A percentile compares a stretch with the other conserved stretches of the same genome.
Conservation (phyloP, 2,888 invertebrate genomes). For the Perizoma affinitatum region DNA sequence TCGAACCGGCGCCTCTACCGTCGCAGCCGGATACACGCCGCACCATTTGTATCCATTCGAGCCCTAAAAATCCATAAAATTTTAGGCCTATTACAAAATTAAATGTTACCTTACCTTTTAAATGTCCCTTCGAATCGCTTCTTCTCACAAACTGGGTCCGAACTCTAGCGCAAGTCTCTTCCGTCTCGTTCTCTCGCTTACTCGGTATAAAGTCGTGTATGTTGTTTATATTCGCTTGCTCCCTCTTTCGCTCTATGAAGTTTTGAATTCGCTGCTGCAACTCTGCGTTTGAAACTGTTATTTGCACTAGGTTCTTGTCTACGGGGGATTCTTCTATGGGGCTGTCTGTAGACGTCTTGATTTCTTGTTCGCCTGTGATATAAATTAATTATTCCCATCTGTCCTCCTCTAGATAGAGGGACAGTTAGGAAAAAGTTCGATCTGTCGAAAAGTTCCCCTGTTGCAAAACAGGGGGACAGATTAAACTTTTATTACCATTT, state of each 20-base stretch:
- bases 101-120: too few species aligned
- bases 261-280: conserved; percentile 88
- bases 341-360: conserved; percentile 15
- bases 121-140: conserved; percentile 90
- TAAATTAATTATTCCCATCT: too few species aligned
- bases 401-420: too few species aligned
- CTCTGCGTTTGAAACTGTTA: conserved; percentile 87
- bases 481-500: too few species aligned
- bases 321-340: conserved; percentile 37
- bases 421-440: too few species aligned
- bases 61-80: too few species aligned
- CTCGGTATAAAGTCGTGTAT: conserved; percentile 88
- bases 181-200: conserved; percentile 56
- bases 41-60: too few species aligned
- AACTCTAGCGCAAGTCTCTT: conserved; percentile 89
- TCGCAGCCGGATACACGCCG: too few species aligned
- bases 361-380: conserved; percentile 43
- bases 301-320: conserved; percentile 85
- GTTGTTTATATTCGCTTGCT: conserved; percentile 88
- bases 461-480: too few species aligned
- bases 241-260: conserved; percentile 90
- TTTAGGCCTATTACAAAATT: too few species aligned
- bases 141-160: conserved; percentile 88
- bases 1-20: too few species aligned
- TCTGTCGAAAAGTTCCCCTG: too few species aligned